Conservation (phyloP, 2,113 vertebrate species). For the Andinoacara biseriatus region DNA sequence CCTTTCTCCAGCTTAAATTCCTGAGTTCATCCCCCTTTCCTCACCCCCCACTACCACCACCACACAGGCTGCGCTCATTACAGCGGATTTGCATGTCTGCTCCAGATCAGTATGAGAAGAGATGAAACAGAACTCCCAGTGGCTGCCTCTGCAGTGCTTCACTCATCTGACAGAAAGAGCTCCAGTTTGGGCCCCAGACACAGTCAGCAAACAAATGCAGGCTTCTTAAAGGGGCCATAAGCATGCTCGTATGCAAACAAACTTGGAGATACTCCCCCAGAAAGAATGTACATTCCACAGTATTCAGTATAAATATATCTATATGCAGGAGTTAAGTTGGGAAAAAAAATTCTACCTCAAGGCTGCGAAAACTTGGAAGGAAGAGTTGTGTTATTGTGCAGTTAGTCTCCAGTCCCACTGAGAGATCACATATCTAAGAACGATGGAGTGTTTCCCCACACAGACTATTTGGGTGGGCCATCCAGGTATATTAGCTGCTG, state of each 20-base stretch:
- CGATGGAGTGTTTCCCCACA: constrained; percentile 3
- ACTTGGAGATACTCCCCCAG: constrained; percentile 36
- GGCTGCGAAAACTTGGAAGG: constrained; percentile 29
- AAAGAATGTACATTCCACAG: constrained; percentile 45
- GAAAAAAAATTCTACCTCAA: constrained; percentile 27
- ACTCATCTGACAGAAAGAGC: constrained; percentile 76
- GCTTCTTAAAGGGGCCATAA: constrained; percentile 62
- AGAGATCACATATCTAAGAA: constrained; percentile 25
- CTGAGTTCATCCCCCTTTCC: constrained; percentile 46
- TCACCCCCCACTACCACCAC: constrained; percentile 15
- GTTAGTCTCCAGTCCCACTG: constrained; percentile 31
- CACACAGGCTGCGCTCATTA: constrained; percentile 76
- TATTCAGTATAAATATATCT: constrained; percentile 69
- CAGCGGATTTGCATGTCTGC: constrained; percentile 82
- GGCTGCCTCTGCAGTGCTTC: constrained; percentile 76
- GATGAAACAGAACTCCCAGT: constrained; percentile 82
- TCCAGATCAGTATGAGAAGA: constrained; percentile 71
- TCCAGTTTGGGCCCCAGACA: constrained; percentile 74
- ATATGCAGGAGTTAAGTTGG: constrained; percentile 51
- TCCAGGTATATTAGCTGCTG: neutral
- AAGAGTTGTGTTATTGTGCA: constrained; percentile 12
- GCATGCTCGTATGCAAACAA: constrained; percentile 12
- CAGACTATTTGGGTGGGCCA: neutral
- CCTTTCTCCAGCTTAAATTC: constrained; percentile 70
- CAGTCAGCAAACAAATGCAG: constrained; percentile 67